Evolutionary conservation across 2,113 vertebrate genomes (phyloP).

Genomic region (Notothenia coriiceps): DNA sequence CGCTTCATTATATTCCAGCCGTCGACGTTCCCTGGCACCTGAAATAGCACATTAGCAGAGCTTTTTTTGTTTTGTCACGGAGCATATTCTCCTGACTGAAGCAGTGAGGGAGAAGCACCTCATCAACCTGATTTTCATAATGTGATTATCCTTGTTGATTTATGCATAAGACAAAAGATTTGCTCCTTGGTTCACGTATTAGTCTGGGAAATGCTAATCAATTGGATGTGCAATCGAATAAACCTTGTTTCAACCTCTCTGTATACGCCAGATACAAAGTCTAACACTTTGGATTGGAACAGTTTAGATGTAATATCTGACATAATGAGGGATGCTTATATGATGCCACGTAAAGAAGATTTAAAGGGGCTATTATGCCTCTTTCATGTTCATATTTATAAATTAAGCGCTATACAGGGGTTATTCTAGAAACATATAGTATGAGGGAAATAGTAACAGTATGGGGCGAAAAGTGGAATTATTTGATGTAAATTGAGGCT

Average conservation of each 20-base stretch:
- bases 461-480: too few species aligned
- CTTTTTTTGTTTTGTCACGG: constrained; percentile 31
- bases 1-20: constrained; percentile 36
- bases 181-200: constrained; percentile 50
- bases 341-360: not conserved
- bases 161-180: constrained; percentile 65
- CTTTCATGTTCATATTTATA: too few species aligned
- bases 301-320: constrained; percentile 9
- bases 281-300: constrained; percentile 12
- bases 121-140: constrained; percentile 70
- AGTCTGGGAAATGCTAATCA: constrained; percentile 58
- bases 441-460: too few species aligned
- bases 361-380: not conserved
- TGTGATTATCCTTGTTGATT: constrained; percentile 76
- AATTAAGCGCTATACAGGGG: too few species aligned
- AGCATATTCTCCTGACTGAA: constrained; percentile 11
- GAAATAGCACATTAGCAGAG: constrained; percentile 48
- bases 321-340: not conserved
- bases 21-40: constrained; percentile 49
- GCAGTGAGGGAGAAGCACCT: constrained; percentile 40
- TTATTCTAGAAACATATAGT: too few species aligned
- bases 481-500: too few species aligned
- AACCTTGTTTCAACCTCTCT: constrained; percentile 53
- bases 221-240: constrained; percentile 44
- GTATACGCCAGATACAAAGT: not conserved